Evolutionary conservation across 1,140 invertebrate species (phyloP).

Genomic region (Tetraneura akinire): DNA sequence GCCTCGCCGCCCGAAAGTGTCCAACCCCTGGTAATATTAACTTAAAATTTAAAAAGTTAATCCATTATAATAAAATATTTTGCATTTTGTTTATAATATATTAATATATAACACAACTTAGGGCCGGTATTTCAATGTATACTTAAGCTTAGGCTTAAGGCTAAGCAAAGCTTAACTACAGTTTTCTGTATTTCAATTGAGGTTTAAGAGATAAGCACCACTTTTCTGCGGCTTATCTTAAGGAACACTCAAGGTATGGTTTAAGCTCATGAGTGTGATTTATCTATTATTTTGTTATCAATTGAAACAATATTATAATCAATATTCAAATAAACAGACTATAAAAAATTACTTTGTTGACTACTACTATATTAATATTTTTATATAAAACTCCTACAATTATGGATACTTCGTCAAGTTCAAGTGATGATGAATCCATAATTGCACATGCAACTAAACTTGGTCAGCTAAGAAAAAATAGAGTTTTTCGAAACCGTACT

Average conservation of each 20-base stretch:
- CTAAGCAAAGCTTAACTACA: background rate
- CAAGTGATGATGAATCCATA: background rate
- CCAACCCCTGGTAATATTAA: too few species aligned
- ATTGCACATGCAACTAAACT: background rate
- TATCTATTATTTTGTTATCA: background rate
- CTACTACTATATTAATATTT: background rate
- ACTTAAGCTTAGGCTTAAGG: background rate
- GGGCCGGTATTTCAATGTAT: background rate
- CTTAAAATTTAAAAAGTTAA: too few species aligned
- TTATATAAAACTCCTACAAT: background rate
- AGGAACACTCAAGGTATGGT: background rate
- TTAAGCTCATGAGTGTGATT: background rate
- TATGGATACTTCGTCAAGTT: constrained; percentile 9
- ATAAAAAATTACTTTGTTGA: background rate
- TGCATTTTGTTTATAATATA: too few species aligned
- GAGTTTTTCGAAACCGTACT: background rate
- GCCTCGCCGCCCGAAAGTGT: too few species aligned
- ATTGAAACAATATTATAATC: background rate
- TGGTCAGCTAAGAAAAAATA: background rate
- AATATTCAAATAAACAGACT: background rate
- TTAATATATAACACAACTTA: too few species aligned
- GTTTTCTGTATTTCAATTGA: background rate
- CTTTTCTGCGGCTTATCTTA: background rate
- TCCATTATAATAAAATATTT: too few species aligned
- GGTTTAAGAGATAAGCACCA: background rate